phyloP scores from a whole-genome alignment of 2,797 vertebrate genomes.

The Catamblyrhynchus diadema region DNA sequence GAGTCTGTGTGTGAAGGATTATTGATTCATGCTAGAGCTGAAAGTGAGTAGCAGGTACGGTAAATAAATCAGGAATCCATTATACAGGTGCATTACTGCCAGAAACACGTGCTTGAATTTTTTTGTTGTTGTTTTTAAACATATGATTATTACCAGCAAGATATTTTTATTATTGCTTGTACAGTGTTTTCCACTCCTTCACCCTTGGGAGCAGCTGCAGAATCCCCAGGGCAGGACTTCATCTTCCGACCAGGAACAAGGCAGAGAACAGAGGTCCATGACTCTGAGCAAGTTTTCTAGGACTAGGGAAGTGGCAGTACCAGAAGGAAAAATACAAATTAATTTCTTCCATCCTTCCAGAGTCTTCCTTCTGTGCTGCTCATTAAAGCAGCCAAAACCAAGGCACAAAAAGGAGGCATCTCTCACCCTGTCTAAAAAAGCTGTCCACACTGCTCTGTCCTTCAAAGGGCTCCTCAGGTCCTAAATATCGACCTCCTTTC shows the following conservation, averaged over 20 bases:
- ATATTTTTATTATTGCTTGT: not conserved
- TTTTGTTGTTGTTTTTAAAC: not conserved
- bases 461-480: not conserved
- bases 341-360: not conserved
- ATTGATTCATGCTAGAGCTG: not conserved
- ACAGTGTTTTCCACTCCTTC: not conserved
- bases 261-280: not conserved
- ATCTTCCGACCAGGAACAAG: not conserved
- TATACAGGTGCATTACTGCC: not conserved
- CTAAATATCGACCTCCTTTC: rapidly evolving
- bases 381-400: not conserved
- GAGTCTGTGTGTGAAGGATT: not conserved
- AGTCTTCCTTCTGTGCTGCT: not conserved
- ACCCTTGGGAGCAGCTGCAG: not conserved
- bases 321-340: not conserved
- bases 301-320: not conserved
- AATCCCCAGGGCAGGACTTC: not conserved
- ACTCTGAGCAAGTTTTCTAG: not conserved
- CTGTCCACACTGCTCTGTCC: not conserved
- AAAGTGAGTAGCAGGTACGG: not conserved
- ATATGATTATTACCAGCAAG: not conserved
- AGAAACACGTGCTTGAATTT: not conserved
- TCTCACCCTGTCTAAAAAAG: not conserved
- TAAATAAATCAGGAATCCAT: not conserved
- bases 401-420: not conserved